Evolutionary conservation across 2,113 vertebrate genomes (phyloP).

Genomic region (Chaetops frenatus): DNA sequence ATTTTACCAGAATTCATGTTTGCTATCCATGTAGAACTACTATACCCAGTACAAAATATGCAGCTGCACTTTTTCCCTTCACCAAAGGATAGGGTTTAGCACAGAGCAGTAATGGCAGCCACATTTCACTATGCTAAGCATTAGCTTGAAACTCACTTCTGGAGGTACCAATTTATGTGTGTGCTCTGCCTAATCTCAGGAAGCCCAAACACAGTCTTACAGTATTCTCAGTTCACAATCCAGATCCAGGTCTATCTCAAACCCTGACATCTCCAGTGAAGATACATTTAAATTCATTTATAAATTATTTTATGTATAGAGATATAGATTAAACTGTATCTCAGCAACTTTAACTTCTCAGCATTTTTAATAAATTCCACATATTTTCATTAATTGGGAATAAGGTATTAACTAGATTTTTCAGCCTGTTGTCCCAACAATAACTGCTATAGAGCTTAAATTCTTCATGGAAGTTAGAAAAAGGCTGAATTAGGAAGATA

Average conservation of each 20-base stretch:
- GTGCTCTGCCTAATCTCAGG: neutral
- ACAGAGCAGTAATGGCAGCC: neutral
- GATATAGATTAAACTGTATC: neutral
- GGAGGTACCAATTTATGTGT: neutral
- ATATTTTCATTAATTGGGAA: neutral
- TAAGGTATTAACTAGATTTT: neutral
- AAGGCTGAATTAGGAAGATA: neutral
- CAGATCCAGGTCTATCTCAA: neutral
- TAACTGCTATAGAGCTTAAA: neutral
- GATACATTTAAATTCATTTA: neutral
- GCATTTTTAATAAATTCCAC: neutral
- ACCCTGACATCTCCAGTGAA: neutral
- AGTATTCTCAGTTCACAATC: neutral
- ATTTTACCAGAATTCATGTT: neutral
- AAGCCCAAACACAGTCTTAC: neutral
- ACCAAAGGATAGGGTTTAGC: neutral
- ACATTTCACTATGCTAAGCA: neutral
- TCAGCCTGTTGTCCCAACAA: neutral
- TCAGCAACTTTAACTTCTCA: neutral
- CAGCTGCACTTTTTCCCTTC: neutral
- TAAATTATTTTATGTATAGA: neutral
- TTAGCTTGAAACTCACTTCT: neutral
- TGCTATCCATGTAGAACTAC: neutral
- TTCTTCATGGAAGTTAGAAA: neutral
- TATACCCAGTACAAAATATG: neutral